Base-by-base conservation (phyloP, 2,113 vertebrate species). In the Podarcis raffonei region DNA sequence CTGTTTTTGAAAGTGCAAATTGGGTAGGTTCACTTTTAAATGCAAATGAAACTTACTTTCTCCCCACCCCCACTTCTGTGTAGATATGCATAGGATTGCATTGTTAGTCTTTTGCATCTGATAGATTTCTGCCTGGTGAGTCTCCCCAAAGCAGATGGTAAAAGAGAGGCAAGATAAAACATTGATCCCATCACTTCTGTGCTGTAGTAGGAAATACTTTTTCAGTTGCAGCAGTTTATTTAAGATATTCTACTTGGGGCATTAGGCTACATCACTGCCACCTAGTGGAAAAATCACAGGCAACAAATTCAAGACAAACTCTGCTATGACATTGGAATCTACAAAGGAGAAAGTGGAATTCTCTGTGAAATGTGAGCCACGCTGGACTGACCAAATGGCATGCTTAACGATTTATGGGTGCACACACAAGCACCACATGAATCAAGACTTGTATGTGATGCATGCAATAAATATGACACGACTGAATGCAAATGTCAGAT, bases 311-410 rank as follows among this genome's bases (percentile, higher is more conserved):
- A 89, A 86, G 89, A 42, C 32, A 20, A 71, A 1, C 4, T 53
- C 5, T 65, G 66, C 65, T 37, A 8, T 32, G 16, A 65, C 32
- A 79, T 0, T 30, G 48, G 25, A 87, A 82, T 0, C 0, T 12
- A 30, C 0, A 0, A 16, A 74, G 76, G 22, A 79, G 81, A 81
- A 87, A 88, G 18, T 0, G 62, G 27, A 69, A 35, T 83, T 90
- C 25, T 68, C 62, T 83, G 62, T 83, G 84, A 90, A 87, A 87
- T 90, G 42, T 78, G 57, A 83, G 32, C 59, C 68, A 65, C 12
- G 12, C n/a, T 77, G 42, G 32, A 22, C 22, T 87, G 30, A 53
- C 85, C 88, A 86, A 74, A 71, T 8, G 22, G 3, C 18, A 71
- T 20, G 3, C 35, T 3, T 86, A 48, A 83, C 53, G 81, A 83